Base-by-base conservation (phyloP, 2,888 invertebrate species). In the Hydroisotoma schaefferi region DNA sequence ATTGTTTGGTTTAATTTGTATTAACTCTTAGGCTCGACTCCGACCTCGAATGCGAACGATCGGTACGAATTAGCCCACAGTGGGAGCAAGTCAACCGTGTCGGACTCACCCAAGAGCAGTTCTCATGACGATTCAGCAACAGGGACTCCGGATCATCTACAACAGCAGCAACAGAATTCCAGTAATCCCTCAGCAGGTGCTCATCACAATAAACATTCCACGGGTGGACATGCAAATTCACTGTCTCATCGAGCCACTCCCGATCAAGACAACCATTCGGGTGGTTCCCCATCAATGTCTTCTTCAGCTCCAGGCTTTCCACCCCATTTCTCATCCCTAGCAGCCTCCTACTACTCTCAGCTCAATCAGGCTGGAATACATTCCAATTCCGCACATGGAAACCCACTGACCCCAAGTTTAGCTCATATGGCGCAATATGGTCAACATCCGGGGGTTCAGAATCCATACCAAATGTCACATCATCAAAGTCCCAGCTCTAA, bases 261-360 rank as follows among this genome's bases (percentile, higher is more conserved):
- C 27, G 62, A 68, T 46, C 59, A 62, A 48, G 60, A 63, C 46
- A 48, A 58, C 43, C 55, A 62, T 51, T 55, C 55, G 20, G 59
- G 60, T 55, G 67, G 63, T 56, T 68, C 67, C 28, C 67, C 69
- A 27, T 59, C 59, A 49, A 67, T 65, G 65, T 63, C 65, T 44
- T 63, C 61, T 58, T 65, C 72, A 47, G 67, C 68, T 55, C 63
- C 64, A 44, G 60, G 65, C 28, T 72, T 72, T 46, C 70, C 70
- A 46, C 64, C 70, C 26, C 68, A 69, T 48, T 68, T 71, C 49
- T 61, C 67, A 27, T 69, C 72, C 8, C 56, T 72, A 23, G 70
- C 72, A 29, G 61, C 64, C 10, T 61, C 56, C 38, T 72, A 72
- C 61, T 72, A 72, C 61, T 73, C 81, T 78, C 3, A 79, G 77